Conservation (phyloP, 2,797 vertebrate species). For the Dendrocincla fuliginosa region DNA sequence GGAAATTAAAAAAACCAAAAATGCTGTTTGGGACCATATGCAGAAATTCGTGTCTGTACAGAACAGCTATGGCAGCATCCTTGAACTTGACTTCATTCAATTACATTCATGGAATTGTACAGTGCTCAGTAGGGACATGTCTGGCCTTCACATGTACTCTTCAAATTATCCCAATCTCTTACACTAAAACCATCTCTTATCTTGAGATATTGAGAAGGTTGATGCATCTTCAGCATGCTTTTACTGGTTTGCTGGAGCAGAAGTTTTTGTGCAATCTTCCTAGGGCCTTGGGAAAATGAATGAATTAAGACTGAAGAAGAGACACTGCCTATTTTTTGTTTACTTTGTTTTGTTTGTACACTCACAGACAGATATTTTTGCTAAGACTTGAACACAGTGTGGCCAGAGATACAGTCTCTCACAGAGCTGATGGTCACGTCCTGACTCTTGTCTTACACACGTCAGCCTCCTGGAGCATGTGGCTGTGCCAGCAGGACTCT, state of each 20-base stretch:
- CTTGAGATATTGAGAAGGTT: not conserved
- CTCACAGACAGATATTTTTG: not conserved
- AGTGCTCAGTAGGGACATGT: not conserved
- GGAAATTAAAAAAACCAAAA: not conserved
- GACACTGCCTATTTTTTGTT: not conserved
- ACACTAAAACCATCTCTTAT: not conserved
- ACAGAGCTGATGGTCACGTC: not conserved
- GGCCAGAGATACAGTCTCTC: not conserved
- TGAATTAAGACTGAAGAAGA: not conserved
- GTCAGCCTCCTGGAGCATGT: not conserved
- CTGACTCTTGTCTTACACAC: not conserved
- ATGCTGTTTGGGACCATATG: not conserved
- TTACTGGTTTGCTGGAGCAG: not conserved
- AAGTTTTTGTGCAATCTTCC: not conserved
- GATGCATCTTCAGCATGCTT: not conserved
- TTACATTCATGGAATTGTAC: not conserved
- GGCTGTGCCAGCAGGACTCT: not conserved
- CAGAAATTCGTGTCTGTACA: not conserved
- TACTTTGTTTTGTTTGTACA: not conserved
- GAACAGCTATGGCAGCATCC: not conserved
- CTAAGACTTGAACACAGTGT: rapidly evolving
- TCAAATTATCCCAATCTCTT: not conserved
- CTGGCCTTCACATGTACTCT: not conserved
- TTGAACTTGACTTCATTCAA: not conserved
- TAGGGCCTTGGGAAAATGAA: not conserved